These are phyloP conservation scores for Pristionchus maxplancki DNA, from an alignment of 2,888 invertebrate genomes.

Conservation along the genomic window DNA sequence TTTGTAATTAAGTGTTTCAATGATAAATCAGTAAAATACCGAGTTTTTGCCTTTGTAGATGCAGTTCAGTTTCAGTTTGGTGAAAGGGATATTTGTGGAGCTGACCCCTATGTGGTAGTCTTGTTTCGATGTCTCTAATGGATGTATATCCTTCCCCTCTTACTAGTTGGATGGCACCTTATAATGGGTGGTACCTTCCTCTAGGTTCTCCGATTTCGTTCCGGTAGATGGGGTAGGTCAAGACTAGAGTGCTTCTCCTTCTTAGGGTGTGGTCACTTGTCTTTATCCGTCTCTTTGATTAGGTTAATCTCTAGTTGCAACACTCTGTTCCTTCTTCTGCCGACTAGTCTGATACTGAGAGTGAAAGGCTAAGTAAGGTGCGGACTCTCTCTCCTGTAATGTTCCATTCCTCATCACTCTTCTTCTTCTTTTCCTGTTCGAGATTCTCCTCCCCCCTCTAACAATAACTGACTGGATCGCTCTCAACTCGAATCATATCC, in stretches of 20 bases:
- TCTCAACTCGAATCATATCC: slow-evolving; percentile 40
- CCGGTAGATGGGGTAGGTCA: slow-evolving; percentile 45
- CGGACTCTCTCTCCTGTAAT: slow-evolving; percentile 3
- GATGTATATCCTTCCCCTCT: slow-evolving; percentile 27
- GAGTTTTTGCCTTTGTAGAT: no score
- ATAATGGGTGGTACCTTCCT: slow-evolving; percentile 8
- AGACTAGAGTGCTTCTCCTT: slow-evolving; percentile 1
- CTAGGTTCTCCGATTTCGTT: not conserved
- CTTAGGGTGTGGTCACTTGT: slow-evolving; percentile 20
- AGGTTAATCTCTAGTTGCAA: slow-evolving; percentile 41
- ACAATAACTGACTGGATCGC: slow-evolving; percentile 39
- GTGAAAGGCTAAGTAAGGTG: slow-evolving; percentile 32
- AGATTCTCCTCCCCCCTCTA: slow-evolving; percentile 17
- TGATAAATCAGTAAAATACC: slow-evolving; percentile 21
- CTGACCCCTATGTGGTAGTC: not conserved
- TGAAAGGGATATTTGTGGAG: not conserved
- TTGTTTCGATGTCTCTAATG: slow-evolving; percentile 6
- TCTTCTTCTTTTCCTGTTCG: slow-evolving; percentile 23
- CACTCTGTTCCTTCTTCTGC: slow-evolving; percentile 39
- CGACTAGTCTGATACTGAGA: slow-evolving; percentile 46
- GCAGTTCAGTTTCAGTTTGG: no score
- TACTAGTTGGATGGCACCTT: slow-evolving; percentile 33
- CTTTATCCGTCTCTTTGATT: not conserved
- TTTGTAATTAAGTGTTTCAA: not conserved
- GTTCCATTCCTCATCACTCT: slow-evolving; percentile 39